Base-by-base conservation (phyloP, 2,888 invertebrate genomes). In the Caenorhabditis drosophilae region DNA sequence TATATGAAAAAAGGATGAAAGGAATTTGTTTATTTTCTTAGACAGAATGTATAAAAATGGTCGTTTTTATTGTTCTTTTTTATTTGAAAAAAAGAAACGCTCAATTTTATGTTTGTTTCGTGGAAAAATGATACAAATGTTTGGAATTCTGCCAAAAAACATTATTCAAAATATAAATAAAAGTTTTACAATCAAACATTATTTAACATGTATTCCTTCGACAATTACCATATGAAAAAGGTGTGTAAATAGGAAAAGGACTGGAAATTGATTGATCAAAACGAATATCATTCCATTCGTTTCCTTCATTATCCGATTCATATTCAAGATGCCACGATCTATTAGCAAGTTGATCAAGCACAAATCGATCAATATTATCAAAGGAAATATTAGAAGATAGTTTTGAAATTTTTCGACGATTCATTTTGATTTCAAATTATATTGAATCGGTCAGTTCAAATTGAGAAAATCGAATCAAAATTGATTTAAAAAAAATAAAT, bases 241-340 rank as follows among this genome's bases (percentile, higher is more conserved):
- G 44, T 2, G 25, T 4, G 11, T 15, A 42, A 25, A 15, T 7
- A 25, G 42, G 20, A 23, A 45, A 53, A 1, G 56, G 57, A 16
- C 57, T 52, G 4, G 63, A 57, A 11, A 57, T 53, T n/a, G 63
- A 63, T 11, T 63, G 57, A 36, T 63, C 52, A 20, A 63, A 63
- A 27, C 53, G 49, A 2, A 53, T 34, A 6, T 57, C 53, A 40
- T 57, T 53, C 63, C 63, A 64, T 42, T 58, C 64, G 16, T 20
- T 58, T 41, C 54, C 50, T n/a, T 62, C 62, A 2, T 51, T 53
- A 52, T 62, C 62, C 2, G 62, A 62, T 22, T 62, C 64, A 42
- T 58, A 64, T 41, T 53, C 57, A 11, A 56, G 38, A 7, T 57
- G 38, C 58, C 64, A 58, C 9, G 38, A 46, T 34, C 55, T 20